Evolutionary conservation across 2,888 invertebrate genomes (phyloP), one percentile per base, ranked within the genome.

Genomic region (Drosophila austrosaltans): DNA sequence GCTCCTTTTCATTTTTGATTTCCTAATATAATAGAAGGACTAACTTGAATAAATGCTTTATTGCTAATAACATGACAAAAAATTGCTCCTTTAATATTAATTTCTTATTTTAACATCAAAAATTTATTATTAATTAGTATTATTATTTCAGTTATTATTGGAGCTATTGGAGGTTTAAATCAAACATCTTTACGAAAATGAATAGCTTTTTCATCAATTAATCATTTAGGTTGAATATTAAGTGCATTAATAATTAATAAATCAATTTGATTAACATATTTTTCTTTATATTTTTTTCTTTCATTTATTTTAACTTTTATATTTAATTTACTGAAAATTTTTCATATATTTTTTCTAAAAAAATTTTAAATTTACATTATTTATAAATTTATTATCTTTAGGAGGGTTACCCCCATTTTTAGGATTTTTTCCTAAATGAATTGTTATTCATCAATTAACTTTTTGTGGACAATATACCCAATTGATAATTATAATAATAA

Each of bases 11-110:
- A 16, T 16, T 16, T 16, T 16, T 16, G 16, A 16, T 16, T 16
- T 16, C 16, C 16, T 16, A 16, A 93, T 92, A 93, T 95, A 89
- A 93, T 94, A 81, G 94, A 94, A 93, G 94, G 94, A 2, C 81
- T 94, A 93, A 92, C 90, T 32, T 95, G 94, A 94, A 90, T 93
- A 76, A 94, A 94, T 91, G 90, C 92, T 72, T 91, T 94, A 85
- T 92, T 94, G 87, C 90, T 94, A 93, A 92, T 94, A 92, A 94
- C 94, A 0, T 94, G 94, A 93, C 95, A 95, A 94, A 95, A 95
- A 94, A 93, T 94, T 92, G 93, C 94, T 42, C 94, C 94, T 2
- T 91, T 95, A 92, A 93, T 94, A 16, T 16, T 16, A 16, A 16
- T 16, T 16, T 16, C 16, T 16, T 16, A 16, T 16, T 16, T 16